Evolutionary conservation across 1,140 invertebrate species (phyloP).

Genomic region (Dinothrombium tinctorium): DNA sequence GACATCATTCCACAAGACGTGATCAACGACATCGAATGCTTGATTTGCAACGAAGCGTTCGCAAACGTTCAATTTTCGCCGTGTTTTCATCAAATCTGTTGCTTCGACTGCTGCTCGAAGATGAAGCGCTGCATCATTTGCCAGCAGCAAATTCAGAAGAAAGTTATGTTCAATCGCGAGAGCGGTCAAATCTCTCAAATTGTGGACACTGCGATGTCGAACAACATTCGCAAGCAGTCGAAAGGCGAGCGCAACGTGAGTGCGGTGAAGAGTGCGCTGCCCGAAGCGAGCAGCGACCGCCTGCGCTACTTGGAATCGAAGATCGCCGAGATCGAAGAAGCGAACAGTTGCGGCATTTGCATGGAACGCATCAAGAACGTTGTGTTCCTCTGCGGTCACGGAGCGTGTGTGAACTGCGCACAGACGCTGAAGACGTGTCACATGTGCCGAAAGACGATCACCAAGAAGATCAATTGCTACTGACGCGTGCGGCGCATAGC

Average conservation of each 20-base stretch:
- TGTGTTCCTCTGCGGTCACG: conserved; percentile 68
- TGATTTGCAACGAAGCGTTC: conserved; percentile 39
- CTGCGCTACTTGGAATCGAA: conserved; percentile 53
- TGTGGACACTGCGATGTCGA: too few species aligned
- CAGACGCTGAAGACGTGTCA: conserved; percentile 59
- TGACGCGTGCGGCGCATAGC: too few species aligned
- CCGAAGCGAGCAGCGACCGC: background rate
- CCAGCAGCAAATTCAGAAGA: conserved; percentile 25
- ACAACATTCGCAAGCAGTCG: background rate
- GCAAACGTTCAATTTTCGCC: conserved; percentile 41
- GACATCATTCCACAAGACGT: too few species aligned
- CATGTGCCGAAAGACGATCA: conserved; percentile 71
- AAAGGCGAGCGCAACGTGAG: background rate
- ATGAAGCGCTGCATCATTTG: conserved; percentile 59
- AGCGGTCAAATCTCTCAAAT: too few species aligned
- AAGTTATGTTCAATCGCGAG: background rate
- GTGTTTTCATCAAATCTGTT: conserved; percentile 45
- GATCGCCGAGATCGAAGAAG: conserved; percentile 64
- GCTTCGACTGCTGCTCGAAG: conserved; percentile 44
- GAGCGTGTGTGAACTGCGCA: conserved; percentile 55
- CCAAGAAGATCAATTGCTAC: conserved; percentile 67
- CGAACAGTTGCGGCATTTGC: conserved; percentile 40
- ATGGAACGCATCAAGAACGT: conserved; percentile 43
- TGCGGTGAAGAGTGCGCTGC: background rate
- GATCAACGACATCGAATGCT: conserved; percentile 33